Conservation (phyloP, 2,113 vertebrate species). For the Propithecus coquereli region DNA sequence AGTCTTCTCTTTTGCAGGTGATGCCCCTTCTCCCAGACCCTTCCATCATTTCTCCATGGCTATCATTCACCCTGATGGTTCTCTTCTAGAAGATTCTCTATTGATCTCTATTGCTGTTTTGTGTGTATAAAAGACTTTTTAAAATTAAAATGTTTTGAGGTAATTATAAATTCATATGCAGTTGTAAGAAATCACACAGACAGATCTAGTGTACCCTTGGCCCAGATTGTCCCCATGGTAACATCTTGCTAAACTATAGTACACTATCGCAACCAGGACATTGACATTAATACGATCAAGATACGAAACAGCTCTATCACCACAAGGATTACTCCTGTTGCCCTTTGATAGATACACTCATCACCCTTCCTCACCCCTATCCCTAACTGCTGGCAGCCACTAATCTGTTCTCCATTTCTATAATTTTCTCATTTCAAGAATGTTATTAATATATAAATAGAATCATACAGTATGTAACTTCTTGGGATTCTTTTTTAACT, state of each 20-base stretch:
- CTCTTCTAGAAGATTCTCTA: neutral
- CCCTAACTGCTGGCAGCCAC: neutral
- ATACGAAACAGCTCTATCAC: neutral
- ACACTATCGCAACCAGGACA: neutral
- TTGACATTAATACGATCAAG: neutral
- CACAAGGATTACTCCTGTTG: neutral
- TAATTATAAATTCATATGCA: neutral
- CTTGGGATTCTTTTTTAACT: neutral
- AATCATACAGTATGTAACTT: neutral
- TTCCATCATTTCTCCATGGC: neutral
- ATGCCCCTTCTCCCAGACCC: neutral
- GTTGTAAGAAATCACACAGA: neutral
- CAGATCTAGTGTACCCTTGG: neutral
- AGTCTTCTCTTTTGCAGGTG: neutral
- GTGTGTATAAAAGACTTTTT: neutral
- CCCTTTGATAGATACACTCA: neutral
- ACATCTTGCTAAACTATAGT: neutral
- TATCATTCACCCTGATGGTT: neutral
- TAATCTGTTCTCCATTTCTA: slow-evolving; percentile 15
- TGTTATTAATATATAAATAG: neutral
- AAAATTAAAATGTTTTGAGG: slow-evolving; percentile 14
- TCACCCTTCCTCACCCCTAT: neutral
- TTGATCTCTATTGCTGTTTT: neutral
- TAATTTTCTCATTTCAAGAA: slow-evolving; percentile 12
- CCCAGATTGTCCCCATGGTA: neutral